Base-by-base conservation (phyloP, 2,888 invertebrate genomes). In the Heteropelma amictum region DNA sequence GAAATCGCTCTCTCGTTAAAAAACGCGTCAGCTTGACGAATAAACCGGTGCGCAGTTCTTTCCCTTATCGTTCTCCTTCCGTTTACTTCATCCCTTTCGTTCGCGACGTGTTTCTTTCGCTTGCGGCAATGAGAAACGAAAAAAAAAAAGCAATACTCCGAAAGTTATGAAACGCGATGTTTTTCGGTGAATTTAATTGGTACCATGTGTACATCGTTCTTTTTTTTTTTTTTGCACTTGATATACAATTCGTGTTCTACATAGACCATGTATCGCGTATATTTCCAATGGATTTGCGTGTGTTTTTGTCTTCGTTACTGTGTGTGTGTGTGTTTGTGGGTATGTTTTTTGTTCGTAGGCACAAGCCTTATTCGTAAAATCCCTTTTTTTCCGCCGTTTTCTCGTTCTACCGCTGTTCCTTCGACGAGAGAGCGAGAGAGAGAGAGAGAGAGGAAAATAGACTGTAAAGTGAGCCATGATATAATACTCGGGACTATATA, bases 401-500 rank as follows among this genome's bases (percentile, higher is more conserved):
- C 23, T 64, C 23, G 53, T 63, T 63, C 47, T 72, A 80, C 78
- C 82, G 79, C 79, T 80, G 81, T 84, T 81, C 82, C 79, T 81
- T 75, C 80, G 75, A 77, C 82, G 30, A 49, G 12, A 61, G 84
- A 84, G 63, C 47, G 84, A 84, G n/a, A n/a, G n/a, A n/a, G n/a
- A n/a, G n/a, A n/a, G n/a, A n/a, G n/a, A n/a, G n/a, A n/a, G n/a
- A n/a, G n/a, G n/a, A n/a, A n/a, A n/a, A n/a, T n/a, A n/a, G 84
- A 87, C 84, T 86, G 85, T 84, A 84, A 83, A 84, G 83, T 84
- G 86, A 87, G 85, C 87, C 88, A 87, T 86, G 83, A 86, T 86
- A 86, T 88, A 88, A 88, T 88, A 88, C 87, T 86, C 86, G 85
- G 81, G 83, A 87, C 85, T 86, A 87, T 87, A 87, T 83, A 86